These are phyloP conservation scores for Xerus inauris DNA, from an alignment of 2,113 vertebrate genomes.

Conservation along the genomic window DNA sequence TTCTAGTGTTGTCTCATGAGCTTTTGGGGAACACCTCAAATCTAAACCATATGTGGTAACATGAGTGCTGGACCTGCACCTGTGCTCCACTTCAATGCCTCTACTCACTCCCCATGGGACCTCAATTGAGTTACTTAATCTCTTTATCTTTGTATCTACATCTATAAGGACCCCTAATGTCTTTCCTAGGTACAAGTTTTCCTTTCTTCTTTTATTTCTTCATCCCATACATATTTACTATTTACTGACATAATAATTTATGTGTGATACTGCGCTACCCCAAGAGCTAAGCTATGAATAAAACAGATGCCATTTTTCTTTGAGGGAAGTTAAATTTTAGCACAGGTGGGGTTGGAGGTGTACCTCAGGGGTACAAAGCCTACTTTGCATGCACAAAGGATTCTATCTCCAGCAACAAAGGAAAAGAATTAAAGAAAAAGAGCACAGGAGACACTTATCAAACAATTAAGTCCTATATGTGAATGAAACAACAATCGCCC, in stretches of 20 bases:
- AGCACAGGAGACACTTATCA: background rate
- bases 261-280: background rate
- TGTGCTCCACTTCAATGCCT: background rate
- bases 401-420: background rate
- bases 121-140: background rate
- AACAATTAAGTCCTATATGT: background rate
- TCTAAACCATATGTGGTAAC: background rate
- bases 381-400: background rate
- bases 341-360: background rate
- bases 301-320: background rate
- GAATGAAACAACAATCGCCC: background rate
- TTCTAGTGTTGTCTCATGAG: no score
- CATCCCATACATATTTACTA: background rate
- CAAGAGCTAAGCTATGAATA: background rate
- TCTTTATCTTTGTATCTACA: background rate
- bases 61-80: background rate
- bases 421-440: no score
- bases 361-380: background rate
- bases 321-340: slow-evolving; percentile 22
- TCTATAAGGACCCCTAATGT: background rate
- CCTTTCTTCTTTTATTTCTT: background rate
- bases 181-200: background rate
- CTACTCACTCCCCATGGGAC: background rate
- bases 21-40: no score
- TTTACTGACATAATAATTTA: background rate